Conservation (phyloP, 2,888 invertebrate species). For the Ectemnius continuus region DNA sequence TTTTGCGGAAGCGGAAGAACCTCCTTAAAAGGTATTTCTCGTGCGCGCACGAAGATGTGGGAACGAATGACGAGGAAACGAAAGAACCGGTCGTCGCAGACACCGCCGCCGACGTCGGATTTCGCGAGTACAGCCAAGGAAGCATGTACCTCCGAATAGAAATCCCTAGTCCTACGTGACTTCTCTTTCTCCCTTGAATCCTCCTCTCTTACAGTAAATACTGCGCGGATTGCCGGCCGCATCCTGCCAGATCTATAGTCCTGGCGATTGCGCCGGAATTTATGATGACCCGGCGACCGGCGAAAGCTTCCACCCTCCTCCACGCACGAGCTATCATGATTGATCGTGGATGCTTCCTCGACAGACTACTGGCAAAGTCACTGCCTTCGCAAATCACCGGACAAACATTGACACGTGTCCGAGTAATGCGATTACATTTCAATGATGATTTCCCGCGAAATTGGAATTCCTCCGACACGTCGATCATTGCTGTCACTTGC, state of each 20-base stretch:
- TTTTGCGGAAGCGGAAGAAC: constrained; percentile 41
- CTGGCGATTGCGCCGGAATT: background rate
- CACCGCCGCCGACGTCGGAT: background rate
- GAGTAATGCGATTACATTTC: constrained; percentile 4
- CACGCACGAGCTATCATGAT: constrained; percentile 1
- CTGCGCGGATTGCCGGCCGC: background rate
- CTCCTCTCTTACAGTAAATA: background rate
- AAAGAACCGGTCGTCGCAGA: constrained; percentile 17
- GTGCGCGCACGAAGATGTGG: constrained; percentile 23
- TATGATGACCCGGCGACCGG: constrained; percentile 1
- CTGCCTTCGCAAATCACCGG: background rate
- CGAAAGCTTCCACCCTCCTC: background rate
- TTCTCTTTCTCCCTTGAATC: background rate
- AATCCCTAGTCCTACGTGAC: constrained; percentile 4
- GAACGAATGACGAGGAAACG: constrained; percentile 19
- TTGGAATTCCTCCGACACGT: background rate
- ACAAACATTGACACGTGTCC: constrained; percentile 4
- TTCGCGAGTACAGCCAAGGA: background rate
- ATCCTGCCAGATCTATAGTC: background rate
- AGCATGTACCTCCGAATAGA: background rate
- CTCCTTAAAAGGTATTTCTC: constrained; percentile 30
- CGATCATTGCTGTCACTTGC: no score
- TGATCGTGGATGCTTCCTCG: background rate
- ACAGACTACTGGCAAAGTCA: background rate
- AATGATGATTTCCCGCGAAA: constrained; percentile 2